Conservation (phyloP, 2,113 vertebrate species). For the Plecturocebus donacophilus region DNA sequence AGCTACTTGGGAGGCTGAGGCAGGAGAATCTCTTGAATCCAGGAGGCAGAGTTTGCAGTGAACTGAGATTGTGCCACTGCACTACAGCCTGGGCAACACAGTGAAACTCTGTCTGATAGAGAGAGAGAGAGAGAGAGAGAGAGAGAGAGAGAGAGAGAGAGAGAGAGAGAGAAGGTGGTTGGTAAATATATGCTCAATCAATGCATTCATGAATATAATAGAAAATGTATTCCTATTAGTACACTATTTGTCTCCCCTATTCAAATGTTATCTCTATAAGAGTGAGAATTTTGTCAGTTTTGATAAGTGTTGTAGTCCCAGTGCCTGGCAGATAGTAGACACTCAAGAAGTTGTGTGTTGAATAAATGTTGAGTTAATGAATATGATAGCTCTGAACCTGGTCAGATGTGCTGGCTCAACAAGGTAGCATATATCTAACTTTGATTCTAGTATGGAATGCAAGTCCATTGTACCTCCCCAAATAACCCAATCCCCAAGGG, state of each 20-base stretch:
- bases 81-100: too few species aligned
- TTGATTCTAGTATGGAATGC: neutral
- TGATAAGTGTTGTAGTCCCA: neutral
- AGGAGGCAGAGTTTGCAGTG: too few species aligned
- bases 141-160: too few species aligned
- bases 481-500: neutral
- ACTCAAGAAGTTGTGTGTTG: neutral
- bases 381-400: neutral
- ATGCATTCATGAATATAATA: neutral
- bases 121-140: too few species aligned
- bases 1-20: too few species aligned
- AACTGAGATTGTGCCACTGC: too few species aligned
- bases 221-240: neutral
- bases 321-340: neutral
- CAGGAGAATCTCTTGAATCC: too few species aligned
- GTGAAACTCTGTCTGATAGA: too few species aligned
- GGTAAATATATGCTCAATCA: neutral
- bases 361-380: neutral
- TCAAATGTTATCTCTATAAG: neutral
- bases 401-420: neutral
- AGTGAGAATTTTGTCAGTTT: neutral
- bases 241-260: neutral
- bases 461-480: neutral
- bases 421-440: neutral
- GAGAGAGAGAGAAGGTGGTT: neutral